Evolutionary conservation across 2,113 vertebrate genomes (phyloP).

Genomic region (Glaucomys volans): DNA sequence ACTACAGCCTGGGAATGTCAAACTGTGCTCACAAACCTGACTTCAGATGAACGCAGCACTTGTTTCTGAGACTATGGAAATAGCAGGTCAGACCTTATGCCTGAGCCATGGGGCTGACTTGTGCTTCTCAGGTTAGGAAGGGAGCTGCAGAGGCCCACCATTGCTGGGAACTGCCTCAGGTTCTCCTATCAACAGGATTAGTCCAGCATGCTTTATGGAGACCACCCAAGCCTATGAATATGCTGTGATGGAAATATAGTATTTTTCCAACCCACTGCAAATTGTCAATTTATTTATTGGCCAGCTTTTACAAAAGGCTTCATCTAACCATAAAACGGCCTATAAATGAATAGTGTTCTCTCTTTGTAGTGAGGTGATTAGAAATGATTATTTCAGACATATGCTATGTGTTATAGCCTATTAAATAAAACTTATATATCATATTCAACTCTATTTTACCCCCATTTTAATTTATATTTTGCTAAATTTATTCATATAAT

Average conservation of each 20-base stretch:
- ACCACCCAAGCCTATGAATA: background rate
- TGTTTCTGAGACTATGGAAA: background rate
- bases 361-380: slow-evolving; percentile 50
- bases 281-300: background rate
- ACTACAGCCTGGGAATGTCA: background rate
- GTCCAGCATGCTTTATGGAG: background rate
- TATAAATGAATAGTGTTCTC: slow-evolving; percentile 45
- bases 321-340: slow-evolving; percentile 24
- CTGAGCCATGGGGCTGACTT: background rate
- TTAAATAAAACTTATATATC: slow-evolving; percentile 1
- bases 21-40: background rate
- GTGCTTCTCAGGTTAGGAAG: background rate
- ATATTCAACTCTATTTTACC: background rate
- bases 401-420: slow-evolving; percentile 57
- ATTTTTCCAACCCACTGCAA: slow-evolving; percentile 35
- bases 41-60: background rate
- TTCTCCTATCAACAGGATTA: background rate
- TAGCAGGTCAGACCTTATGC: too few species aligned
- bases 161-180: background rate
- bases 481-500: background rate
- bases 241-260: background rate
- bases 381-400: slow-evolving; percentile 69
- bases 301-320: slow-evolving; percentile 41
- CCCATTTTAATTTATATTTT: slow-evolving; percentile 26
- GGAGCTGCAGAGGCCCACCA: background rate